phyloP scores from a whole-genome alignment of 1,140 invertebrate genomes.

The Paraescarpia echinospica region DNA sequence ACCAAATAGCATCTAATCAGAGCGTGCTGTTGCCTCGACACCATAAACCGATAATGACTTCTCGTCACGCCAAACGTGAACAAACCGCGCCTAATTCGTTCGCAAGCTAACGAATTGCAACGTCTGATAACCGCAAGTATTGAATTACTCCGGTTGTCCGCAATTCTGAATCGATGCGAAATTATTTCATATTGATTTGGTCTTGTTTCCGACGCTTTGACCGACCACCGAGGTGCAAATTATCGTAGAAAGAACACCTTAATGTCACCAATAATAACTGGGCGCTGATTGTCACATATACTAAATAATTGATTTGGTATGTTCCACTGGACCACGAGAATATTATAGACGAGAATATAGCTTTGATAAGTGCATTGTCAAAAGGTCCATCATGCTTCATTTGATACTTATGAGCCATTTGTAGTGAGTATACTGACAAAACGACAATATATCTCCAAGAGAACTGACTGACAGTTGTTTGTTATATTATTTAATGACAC shows the following conservation, averaged over 20 bases:
- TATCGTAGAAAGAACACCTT: background rate
- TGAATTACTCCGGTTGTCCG: background rate
- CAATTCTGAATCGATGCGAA: background rate
- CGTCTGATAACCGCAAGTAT: background rate
- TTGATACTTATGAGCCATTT: too few relatives aligned
- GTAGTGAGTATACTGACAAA: too few relatives aligned
- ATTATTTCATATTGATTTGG: background rate
- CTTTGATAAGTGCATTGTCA: too few relatives aligned
- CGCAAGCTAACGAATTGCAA: background rate
- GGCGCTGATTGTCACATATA: background rate
- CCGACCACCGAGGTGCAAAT: background rate
- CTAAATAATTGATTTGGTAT: too few relatives aligned
- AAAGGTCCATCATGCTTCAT: too few relatives aligned
- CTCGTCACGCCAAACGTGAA: background rate
- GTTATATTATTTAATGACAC: too few relatives aligned
- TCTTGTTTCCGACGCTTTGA: background rate
- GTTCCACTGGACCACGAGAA: too few relatives aligned
- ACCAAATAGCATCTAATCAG: background rate
- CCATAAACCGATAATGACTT: background rate
- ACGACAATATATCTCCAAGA: too few relatives aligned
- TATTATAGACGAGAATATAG: too few relatives aligned
- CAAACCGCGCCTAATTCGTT: background rate
- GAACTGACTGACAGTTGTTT: too few relatives aligned
- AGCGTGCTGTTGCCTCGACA: background rate
- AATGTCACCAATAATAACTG: background rate